These are phyloP conservation scores for Motacilla alba DNA, from an alignment of 2,113 vertebrate genomes.

Conservation along the genomic window DNA sequence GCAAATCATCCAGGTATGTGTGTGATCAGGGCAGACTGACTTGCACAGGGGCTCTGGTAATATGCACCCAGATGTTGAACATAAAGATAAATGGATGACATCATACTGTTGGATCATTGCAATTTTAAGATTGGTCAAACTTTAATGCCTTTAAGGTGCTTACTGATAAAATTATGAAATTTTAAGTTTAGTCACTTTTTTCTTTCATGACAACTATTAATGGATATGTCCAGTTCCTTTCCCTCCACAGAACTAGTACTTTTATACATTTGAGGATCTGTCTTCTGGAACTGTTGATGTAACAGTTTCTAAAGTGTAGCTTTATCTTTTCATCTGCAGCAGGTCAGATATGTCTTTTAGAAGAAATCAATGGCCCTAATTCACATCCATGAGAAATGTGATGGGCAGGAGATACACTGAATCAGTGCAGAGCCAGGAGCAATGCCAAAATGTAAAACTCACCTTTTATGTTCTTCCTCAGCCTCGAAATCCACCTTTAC, in stretches of 20 bases:
- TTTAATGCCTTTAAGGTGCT: neutral
- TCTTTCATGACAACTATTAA: neutral
- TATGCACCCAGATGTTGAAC: accelerated
- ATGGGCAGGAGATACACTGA: neutral
- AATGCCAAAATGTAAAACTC: neutral
- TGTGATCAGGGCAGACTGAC: neutral
- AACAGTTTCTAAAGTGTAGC: neutral
- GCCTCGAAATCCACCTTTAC: neutral
- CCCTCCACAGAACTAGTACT: neutral
- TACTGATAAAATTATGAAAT: neutral
- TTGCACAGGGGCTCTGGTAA: neutral
- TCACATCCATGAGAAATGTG: neutral
- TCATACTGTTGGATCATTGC: neutral
- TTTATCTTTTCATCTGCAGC: neutral
- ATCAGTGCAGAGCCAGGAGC: neutral
- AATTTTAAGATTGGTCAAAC: neutral
- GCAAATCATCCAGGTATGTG: neutral
- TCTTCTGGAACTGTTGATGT: neutral
- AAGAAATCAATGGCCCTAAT: neutral
- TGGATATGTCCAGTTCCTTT: neutral
- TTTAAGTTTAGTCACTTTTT: neutral
- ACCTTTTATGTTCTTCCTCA: neutral
- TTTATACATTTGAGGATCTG: neutral
- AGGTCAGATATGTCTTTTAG: neutral
- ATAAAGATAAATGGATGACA: neutral